Evolutionary conservation across 2,113 vertebrate genomes (phyloP).

Genomic region (Enhydra lutris): DNA sequence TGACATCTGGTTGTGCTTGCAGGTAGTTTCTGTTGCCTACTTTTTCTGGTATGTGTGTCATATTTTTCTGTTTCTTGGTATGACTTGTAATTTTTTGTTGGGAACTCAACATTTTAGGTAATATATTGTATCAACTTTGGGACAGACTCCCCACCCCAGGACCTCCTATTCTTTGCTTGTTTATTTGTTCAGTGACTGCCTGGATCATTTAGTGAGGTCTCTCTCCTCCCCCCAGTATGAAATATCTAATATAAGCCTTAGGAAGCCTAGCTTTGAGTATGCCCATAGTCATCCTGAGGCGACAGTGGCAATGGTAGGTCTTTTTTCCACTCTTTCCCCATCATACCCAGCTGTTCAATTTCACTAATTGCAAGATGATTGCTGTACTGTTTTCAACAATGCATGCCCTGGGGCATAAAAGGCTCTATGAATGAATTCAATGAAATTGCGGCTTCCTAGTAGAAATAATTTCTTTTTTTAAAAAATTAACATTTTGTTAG

Average conservation of each 20-base stretch:
- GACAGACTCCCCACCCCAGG: background rate
- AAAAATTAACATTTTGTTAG: too few species aligned
- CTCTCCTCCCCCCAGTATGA: background rate
- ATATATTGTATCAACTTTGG: background rate
- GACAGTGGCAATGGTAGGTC: background rate
- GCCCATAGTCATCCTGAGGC: background rate
- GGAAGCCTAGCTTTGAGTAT: background rate
- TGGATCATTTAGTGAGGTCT: background rate
- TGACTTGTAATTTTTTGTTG: background rate
- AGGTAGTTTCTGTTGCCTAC: background rate
- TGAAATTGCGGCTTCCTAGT: background rate
- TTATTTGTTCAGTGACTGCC: background rate
- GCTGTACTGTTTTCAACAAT: background rate
- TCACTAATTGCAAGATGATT: background rate
- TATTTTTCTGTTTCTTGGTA: background rate
- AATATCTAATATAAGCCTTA: background rate
- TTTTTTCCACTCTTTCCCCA: background rate
- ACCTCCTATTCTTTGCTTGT: background rate
- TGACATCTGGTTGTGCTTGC: background rate
- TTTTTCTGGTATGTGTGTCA: background rate
- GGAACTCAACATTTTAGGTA: background rate
- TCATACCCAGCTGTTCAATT: background rate
- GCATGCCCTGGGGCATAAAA: background rate
- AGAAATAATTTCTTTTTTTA: background rate
- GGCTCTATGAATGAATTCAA: background rate